Percentiles rank a stretch among this genome's conserved stretches.
phyloP scores from a whole-genome alignment of 2,797 vertebrate species.

The Agapornis canus region DNA sequence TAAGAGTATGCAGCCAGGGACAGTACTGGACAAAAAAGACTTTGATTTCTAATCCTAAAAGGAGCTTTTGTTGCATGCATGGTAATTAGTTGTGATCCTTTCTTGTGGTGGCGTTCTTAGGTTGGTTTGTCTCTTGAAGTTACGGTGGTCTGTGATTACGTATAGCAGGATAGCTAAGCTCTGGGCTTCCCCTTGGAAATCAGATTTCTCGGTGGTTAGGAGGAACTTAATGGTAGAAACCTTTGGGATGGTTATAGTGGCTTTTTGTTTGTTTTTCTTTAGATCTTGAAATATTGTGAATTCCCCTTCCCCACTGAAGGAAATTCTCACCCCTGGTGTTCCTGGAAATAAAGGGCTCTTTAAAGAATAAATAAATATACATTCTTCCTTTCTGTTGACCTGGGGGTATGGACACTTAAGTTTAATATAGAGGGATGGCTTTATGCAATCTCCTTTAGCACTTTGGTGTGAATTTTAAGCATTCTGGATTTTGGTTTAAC shows the following conservation, averaged over 20 bases:
- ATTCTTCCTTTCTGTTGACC: background rate
- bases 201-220: constrained; percentile 13
- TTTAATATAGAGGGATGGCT: background rate
- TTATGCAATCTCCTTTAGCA: background rate
- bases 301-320: constrained; percentile 12
- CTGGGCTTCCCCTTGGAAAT: constrained; percentile 48
- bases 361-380: background rate
- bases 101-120: background rate
- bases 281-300: constrained; percentile 29
- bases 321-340: background rate
- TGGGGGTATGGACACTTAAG: background rate
- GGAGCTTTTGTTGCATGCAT: background rate
- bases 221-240: background rate
- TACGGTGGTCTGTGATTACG: background rate
- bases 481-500: background rate
- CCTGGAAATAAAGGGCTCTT: background rate
- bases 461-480: background rate
- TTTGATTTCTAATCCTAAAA: constrained; percentile 14
- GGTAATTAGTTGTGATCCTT: background rate
- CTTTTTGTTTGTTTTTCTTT: constrained; percentile 40
- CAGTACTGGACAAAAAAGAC: background rate
- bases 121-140: constrained; percentile 26
- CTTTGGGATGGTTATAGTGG: background rate
- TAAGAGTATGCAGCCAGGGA: background rate
- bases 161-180: background rate